Percentiles rank a stretch among this genome's conserved stretches.
phyloP scores from a whole-genome alignment of 2,113 vertebrate species.

The Arizona elegans region DNA sequence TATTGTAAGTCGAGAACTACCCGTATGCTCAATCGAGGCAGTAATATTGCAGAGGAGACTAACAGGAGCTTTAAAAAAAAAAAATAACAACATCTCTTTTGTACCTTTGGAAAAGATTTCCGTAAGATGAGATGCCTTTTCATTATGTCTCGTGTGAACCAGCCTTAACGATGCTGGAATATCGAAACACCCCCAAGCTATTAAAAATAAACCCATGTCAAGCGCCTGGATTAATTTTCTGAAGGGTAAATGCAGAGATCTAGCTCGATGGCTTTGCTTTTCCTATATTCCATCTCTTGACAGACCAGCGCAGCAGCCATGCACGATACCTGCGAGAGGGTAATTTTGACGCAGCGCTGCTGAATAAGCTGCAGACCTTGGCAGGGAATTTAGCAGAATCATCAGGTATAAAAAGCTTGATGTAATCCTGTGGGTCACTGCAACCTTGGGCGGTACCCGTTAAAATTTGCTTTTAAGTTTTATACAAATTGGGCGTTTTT shows the following conservation, averaged over 20 bases:
- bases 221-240: not conserved
- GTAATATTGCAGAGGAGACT: not conserved
- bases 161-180: not conserved
- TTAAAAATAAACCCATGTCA: not conserved
- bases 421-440: not conserved
- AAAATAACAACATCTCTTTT: too few species aligned
- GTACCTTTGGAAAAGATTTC: not conserved
- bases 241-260: not conserved
- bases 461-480: too few species aligned
- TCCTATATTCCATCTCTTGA: too few species aligned
- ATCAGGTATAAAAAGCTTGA: too few species aligned
- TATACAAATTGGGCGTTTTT: too few species aligned
- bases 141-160: too few species aligned
- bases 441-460: not conserved
- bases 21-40: not conserved
- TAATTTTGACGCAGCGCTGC: not conserved
- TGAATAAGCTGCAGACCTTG: not conserved
- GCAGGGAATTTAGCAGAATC: not conserved
- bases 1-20: too few species aligned
- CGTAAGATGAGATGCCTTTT: not conserved
- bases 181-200: not conserved
- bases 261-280: not conserved
- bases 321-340: fast-evolving
- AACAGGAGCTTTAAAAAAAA: not conserved
- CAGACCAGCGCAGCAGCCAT: not conserved